Conservation (phyloP, 2,888 invertebrate genomes). For the Leucoptera coffeella region DNA sequence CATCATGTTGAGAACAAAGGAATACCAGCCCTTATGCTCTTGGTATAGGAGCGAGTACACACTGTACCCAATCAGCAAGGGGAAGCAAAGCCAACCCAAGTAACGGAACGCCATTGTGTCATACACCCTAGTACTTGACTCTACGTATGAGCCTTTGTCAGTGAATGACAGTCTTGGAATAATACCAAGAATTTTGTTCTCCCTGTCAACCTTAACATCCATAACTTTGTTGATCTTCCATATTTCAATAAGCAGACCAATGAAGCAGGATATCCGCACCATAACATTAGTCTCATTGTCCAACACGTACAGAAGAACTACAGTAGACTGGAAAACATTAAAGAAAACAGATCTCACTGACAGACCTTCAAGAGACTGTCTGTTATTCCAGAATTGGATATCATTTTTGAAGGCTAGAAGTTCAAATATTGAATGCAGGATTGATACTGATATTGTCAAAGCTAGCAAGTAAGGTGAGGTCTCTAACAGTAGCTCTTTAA, state of each 20-base stretch:
- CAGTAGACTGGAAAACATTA: slow-evolving; percentile 93
- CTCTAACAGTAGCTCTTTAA: slow-evolving; percentile 91
- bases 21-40: slow-evolving; percentile 99
- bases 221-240: slow-evolving; percentile 97
- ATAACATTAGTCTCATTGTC: slow-evolving; percentile 99
- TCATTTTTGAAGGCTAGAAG: slow-evolving; percentile 99
- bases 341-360: slow-evolving; percentile 98
- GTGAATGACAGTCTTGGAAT: slow-evolving; percentile 75
- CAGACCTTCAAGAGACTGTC: slow-evolving; percentile 93
- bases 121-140: slow-evolving; percentile 89
- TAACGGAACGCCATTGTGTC: slow-evolving; percentile 95
- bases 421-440: slow-evolving; percentile 96
- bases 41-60: slow-evolving; percentile 91
- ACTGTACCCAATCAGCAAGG: slow-evolving; percentile 88
- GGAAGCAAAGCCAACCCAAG: slow-evolving; percentile 93
- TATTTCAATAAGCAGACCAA: slow-evolving; percentile 92
- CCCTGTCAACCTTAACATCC: slow-evolving; percentile 73
- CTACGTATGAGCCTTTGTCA: slow-evolving; percentile 95
- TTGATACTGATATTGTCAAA: slow-evolving; percentile 84
- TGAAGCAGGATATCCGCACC: slow-evolving; percentile 88
- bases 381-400: slow-evolving; percentile 99
- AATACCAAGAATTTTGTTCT: slow-evolving; percentile 67
- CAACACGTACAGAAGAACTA: slow-evolving; percentile 92
- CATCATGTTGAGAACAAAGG: slow-evolving; percentile 91
- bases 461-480: slow-evolving; percentile 94